Evolutionary conservation across 2,888 invertebrate genomes (phyloP).

Genomic region (Fragum fragum): DNA sequence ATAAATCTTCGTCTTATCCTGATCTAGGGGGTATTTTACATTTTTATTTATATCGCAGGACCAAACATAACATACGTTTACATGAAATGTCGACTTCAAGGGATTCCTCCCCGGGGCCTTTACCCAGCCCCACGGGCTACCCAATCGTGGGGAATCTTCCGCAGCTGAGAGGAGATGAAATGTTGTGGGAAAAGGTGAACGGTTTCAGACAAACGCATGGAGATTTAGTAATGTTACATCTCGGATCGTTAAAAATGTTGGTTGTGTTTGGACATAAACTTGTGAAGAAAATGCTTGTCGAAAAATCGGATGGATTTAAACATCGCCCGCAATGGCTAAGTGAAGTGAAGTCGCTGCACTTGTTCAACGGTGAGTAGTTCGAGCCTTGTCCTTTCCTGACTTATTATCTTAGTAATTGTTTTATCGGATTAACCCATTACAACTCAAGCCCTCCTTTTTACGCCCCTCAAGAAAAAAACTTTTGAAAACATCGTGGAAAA

Average conservation of each 20-base stretch:
- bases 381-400: too few relatives aligned
- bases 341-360: conserved; percentile 52
- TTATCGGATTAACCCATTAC: too few relatives aligned
- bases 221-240: conserved; percentile 46
- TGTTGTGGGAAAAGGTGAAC: conserved; percentile 60
- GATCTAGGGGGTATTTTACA: neutral
- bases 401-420: too few relatives aligned
- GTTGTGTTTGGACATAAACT: conserved; percentile 59
- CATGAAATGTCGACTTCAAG: neutral
- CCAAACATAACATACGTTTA: neutral
- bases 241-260: conserved; percentile 57
- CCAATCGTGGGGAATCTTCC: conserved; percentile 52
- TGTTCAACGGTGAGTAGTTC: conserved; percentile 58
- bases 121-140: conserved; percentile 50
- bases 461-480: too few relatives aligned
- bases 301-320: conserved; percentile 45
- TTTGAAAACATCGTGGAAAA: too few relatives aligned
- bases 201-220: conserved; percentile 49
- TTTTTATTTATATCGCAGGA: neutral
- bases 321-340: conserved; percentile 57
- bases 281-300: conserved; percentile 41
- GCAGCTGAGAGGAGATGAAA: conserved; percentile 56
- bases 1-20: too few relatives aligned
- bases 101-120: conserved; percentile 1
- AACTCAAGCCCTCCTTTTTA: too few relatives aligned